Evolutionary conservation across 2,797 vertebrate species (phyloP), one percentile per base, ranked within the genome.

Genomic region (Perodicticus potto): DNA sequence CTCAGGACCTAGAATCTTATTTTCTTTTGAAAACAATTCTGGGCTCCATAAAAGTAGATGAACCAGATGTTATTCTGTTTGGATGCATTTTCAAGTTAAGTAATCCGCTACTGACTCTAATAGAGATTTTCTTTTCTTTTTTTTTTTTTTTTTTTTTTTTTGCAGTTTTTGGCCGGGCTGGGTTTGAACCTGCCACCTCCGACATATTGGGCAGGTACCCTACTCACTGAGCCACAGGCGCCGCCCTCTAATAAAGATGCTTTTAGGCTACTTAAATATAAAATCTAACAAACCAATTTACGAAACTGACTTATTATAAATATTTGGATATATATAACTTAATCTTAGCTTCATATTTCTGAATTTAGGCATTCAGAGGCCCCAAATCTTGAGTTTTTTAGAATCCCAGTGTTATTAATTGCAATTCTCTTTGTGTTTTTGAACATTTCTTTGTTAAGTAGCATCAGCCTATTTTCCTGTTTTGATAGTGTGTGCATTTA

Each of bases 31-130:
- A 97, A 98, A 61, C 27, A 9, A 12, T 90, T 93, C 40, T 95
- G 43, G 63, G 90, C 98, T 96, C 93, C 94, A 90, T 91, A 96
- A 98, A 93, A 97, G 88, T 74, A 97, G 97, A 98, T 98, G 86
- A 97, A 98, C 85, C 98, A 98, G 98, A 98, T 98, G 96, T 94
- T 98, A 80, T n/a, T 25, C 13, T 94, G 87, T 98, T 96, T 95
- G 88, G 63, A 95, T 94, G 7, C 49, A 90, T 97, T 98, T 98
- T 96, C 70, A 95, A 84, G 82, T 97, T 97, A 70, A 96, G 37
- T 95, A 96, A 98, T 95, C 97, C 97, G 95, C 72, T 55, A 34
- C 95, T 84, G 53, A 94, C 59, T 97, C 97, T 70, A 70, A 72
- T 45, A 74, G 29, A 74, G 72, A 45, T 74, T 29, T 5, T 40